Evolutionary conservation across 2,888 invertebrate genomes (phyloP).

Genomic region (Hecatera dysodea): DNA sequence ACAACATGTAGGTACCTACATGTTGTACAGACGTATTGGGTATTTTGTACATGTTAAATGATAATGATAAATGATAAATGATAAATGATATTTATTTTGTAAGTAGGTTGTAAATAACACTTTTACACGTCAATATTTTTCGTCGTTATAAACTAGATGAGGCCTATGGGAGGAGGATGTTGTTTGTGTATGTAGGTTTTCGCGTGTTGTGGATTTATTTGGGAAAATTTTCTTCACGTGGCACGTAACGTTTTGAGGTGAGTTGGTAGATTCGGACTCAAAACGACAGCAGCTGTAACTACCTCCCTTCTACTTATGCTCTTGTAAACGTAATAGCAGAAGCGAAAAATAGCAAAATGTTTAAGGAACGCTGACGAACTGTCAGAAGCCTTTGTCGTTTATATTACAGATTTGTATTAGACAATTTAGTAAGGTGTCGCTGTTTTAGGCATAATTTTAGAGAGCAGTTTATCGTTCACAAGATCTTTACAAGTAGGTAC

Average conservation of each 20-base stretch:
- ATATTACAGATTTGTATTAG: neutral
- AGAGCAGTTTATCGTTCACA: neutral
- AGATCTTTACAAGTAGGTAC: neutral
- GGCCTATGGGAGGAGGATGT: no score
- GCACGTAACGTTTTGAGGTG: neutral
- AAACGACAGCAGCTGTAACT: neutral
- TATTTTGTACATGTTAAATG: neutral
- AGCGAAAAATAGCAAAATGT: neutral
- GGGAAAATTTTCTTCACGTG: neutral
- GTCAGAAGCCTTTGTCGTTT: neutral
- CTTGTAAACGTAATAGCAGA: neutral
- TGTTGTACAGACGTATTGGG: constrained; percentile 5
- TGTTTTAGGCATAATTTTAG: neutral
- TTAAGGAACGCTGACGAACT: no score
- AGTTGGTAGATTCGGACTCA: no score
- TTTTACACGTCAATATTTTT: no score
- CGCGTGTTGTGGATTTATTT: constrained; percentile 9
- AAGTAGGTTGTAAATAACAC: no score
- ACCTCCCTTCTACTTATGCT: neutral
- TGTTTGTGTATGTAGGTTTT: constrained; percentile 17
- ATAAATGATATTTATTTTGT: no score
- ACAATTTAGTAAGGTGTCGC: neutral
- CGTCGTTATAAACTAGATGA: no score
- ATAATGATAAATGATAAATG: no score
- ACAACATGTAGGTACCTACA: neutral